phyloP scores from a whole-genome alignment of 1,140 invertebrate species.

The Heliconius melpomene region DNA sequence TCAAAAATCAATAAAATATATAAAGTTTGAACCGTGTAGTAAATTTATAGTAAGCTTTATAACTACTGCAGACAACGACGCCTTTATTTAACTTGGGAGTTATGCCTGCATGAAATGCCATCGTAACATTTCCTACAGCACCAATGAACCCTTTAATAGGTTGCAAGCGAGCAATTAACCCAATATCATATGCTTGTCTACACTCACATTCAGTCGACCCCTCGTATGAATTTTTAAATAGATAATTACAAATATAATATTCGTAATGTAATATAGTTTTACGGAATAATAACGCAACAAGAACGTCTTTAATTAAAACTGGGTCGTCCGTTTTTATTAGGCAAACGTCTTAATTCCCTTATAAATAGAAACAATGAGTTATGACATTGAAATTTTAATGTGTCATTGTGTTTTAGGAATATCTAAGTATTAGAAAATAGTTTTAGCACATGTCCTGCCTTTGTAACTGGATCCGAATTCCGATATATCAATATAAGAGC shows the following conservation, averaged over 20 bases:
- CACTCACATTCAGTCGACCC: neutral
- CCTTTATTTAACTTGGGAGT: neutral
- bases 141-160: slow-evolving; percentile 28
- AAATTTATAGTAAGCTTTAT: too few species aligned
- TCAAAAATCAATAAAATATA: too few species aligned
- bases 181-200: slow-evolving; percentile 5
- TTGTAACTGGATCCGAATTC: neutral
- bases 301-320: neutral
- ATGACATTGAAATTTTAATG: neutral
- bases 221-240: neutral
- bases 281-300: neutral
- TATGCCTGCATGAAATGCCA: slow-evolving; percentile 24
- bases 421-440: neutral
- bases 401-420: neutral
- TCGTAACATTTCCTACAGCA: slow-evolving; percentile 27
- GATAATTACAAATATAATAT: neutral
- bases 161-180: slow-evolving; percentile 23
- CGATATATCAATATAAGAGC: neutral
- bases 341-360: neutral
- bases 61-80: neutral
- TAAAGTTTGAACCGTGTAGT: neutral
- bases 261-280: neutral
- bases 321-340: neutral
- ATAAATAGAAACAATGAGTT: neutral
- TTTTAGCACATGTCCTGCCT: neutral